A percentile compares a stretch with the other conserved stretches of the same genome.
Conservation (phyloP, 2,113 vertebrate genomes). For the Geococcyx californianus region DNA sequence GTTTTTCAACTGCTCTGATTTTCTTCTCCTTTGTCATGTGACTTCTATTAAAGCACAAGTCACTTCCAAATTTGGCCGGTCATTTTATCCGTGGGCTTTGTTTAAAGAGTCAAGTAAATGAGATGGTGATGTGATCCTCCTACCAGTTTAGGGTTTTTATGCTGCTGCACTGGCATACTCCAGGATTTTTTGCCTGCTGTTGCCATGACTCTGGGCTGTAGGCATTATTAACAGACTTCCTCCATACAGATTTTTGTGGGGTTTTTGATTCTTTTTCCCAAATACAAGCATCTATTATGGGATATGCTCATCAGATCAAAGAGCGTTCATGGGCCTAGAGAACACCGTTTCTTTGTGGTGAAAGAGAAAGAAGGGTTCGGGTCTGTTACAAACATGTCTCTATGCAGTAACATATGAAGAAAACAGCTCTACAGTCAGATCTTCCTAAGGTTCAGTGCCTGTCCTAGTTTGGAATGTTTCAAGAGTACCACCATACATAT, state of each 20-base stretch:
- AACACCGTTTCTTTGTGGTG: background rate
- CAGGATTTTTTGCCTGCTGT: background rate
- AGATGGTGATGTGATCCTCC: background rate
- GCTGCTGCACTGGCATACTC: background rate
- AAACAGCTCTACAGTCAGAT: background rate
- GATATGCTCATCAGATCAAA: background rate
- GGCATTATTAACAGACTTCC: background rate
- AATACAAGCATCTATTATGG: background rate
- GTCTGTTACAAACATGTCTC: background rate
- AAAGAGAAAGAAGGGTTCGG: background rate
- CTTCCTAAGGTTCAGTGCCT: background rate
- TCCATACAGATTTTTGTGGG: too few relatives aligned
- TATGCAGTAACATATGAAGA: background rate
- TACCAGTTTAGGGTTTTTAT: background rate
- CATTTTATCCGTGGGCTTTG: background rate
- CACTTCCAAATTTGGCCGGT: background rate
- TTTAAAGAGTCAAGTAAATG: background rate
- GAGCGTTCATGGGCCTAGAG: background rate
- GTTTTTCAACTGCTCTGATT: background rate
- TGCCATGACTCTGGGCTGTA: background rate
- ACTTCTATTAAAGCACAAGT: background rate
- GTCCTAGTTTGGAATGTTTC: background rate
- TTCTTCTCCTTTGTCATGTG: background rate
- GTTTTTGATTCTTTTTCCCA: background rate
- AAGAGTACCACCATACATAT: background rate